Evolutionary conservation across 2,888 invertebrate species (phyloP), one percentile per base, ranked within the genome.

Genomic region (Graphium colonna): DNA sequence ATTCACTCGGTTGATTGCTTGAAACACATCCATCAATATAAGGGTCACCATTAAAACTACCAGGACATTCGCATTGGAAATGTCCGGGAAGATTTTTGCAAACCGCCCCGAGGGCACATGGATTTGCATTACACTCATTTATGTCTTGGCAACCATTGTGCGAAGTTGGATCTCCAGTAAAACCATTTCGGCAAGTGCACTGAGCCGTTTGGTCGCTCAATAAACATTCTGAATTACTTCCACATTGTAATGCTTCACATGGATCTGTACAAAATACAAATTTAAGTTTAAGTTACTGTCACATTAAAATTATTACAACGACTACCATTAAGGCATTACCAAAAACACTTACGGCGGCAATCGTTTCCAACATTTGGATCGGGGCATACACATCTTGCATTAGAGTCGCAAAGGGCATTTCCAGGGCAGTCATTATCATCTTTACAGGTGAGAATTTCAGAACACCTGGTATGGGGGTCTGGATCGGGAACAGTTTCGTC

Each of bases 331-430:
- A n/a, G n/a, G n/a, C 18, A 21, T 51, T 36, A 36, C 7, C 36
- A 17, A 18, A 39, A 40, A 53, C 64, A 91, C 95, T 93, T 91
- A 96, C 96, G 97, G 81, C 97, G 92, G 69, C 97, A 97, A 71
- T 97, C 96, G 67, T 96, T 96, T 65, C 97, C 97, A 64, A 96
- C 91, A 74, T 97, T 97, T 0, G 97, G 97, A 69, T 96, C 96
- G 1, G 97, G 97, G 68, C 97, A 97, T 33, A 96, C 78, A 74
- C 97, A 97, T 67, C 95, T 92, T 55, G 93, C 92, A 60, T 93
- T 92, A 5, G 88, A 73, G 71, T 96, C 95, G 71, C 97, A 97
- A 61, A 96, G 88, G 3, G 97, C 94, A 85, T 97, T 97, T 65
- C 97, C 97, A 18, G 97, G 96, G 79, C 97, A 97, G 60, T 96